Conservation (phyloP, 2,113 vertebrate species). For the Cavia porcellus region DNA sequence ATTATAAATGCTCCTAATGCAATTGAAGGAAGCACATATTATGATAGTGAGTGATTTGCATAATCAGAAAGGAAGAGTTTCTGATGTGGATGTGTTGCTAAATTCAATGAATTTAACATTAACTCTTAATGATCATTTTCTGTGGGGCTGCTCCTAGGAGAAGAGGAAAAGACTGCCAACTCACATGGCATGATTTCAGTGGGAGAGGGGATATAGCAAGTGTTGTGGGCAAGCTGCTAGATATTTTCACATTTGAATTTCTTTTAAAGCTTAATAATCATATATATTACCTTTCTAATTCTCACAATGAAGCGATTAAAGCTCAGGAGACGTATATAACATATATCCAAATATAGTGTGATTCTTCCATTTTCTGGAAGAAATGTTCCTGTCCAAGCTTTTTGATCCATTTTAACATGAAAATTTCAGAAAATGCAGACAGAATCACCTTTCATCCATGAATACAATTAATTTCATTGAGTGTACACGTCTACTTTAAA, state of each 20-base stretch:
- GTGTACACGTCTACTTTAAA: neutral
- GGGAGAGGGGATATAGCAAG: neutral
- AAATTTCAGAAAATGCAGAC: neutral
- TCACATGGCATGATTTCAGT: neutral
- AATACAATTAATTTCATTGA: neutral
- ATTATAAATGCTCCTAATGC: conserved; percentile 79
- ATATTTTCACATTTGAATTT: conserved; percentile 26
- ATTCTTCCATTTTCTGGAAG: neutral
- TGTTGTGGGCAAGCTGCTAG: neutral
- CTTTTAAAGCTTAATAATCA: neutral
- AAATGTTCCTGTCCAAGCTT: neutral
- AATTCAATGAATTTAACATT: conserved; percentile 68
- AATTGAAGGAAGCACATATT: conserved; percentile 72
- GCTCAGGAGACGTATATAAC: neutral
- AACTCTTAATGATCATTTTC: conserved; percentile 56
- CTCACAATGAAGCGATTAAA: neutral
- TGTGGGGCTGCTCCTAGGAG: neutral
- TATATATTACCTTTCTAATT: neutral
- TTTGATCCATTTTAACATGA: neutral
- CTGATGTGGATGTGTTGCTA: conserved; percentile 28
- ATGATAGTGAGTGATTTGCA: conserved; percentile 64
- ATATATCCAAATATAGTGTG: neutral
- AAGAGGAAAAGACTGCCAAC: conserved; percentile 3
- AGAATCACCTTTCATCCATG: neutral
- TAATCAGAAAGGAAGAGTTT: conserved; percentile 70